These are phyloP conservation scores for Siniperca obscura DNA, from an alignment of 2,797 vertebrate genomes.

Conservation along the genomic window DNA sequence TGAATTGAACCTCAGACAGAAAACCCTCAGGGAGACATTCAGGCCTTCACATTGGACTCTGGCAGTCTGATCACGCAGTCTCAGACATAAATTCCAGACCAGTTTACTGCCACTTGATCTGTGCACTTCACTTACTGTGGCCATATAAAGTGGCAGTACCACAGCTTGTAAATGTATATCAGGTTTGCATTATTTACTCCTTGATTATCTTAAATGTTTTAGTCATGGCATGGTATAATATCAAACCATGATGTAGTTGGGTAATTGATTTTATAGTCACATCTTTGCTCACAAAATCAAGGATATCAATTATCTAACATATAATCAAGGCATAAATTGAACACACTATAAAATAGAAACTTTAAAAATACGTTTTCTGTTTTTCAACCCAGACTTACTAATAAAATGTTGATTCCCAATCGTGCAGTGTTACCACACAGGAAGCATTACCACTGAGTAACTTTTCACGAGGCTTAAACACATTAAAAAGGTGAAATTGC, in stretches of 20 bases:
- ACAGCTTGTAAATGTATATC: conserved; percentile 47
- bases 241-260: background rate
- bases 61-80: conserved; percentile 67
- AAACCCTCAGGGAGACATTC: conserved; percentile 69
- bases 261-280: background rate
- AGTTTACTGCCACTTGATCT: conserved; percentile 70
- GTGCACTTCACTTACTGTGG: conserved; percentile 51
- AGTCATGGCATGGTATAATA: background rate
- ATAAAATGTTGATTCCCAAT: background rate
- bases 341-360: background rate
- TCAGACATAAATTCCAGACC: conserved; percentile 69
- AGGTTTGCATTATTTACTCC: conserved; percentile 45
- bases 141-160: conserved; percentile 66
- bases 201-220: conserved; percentile 37
- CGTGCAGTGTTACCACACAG: background rate
- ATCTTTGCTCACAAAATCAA: background rate
- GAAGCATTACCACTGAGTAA: background rate
- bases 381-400: background rate
- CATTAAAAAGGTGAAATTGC: background rate
- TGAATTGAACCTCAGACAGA: conserved; percentile 66
- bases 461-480: background rate
- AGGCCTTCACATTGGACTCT: conserved; percentile 69
- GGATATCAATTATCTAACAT: background rate
- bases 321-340: background rate
- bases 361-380: background rate